Conservation (phyloP, 2,888 invertebrate genomes). For the Theristus sp. region DNA sequence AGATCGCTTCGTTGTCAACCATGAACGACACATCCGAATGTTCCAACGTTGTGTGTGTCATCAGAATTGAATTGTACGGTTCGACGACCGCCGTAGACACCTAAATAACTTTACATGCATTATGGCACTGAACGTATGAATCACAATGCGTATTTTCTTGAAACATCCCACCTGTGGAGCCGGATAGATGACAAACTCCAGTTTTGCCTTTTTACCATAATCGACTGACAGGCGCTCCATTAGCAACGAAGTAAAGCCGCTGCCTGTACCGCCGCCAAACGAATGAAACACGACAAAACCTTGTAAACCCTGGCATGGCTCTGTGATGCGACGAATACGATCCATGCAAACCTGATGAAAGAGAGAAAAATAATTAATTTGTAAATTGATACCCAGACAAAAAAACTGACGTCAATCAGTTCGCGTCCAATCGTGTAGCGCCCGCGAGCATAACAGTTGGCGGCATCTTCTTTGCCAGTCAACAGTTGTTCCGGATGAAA, state of each 20-base stretch:
- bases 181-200: conserved; percentile 75
- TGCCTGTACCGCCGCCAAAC: conserved; percentile 69
- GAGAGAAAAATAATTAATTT: background rate
- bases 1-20: conserved; percentile 46
- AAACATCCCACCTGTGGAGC: conserved; percentile 51
- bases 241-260: conserved; percentile 65
- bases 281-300: conserved; percentile 76
- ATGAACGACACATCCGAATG: conserved; percentile 93
- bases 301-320: conserved; percentile 51
- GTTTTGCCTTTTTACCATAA: conserved; percentile 66
- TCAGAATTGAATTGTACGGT: conserved; percentile 85
- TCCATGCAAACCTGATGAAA: conserved; percentile 37
- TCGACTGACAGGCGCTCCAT: conserved; percentile 66
- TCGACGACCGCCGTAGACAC: conserved; percentile 78
- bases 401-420: conserved; percentile 11
- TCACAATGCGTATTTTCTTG: background rate
- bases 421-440: conserved; percentile 32
- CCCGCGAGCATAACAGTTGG: conserved; percentile 58
- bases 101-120: conserved; percentile 24
- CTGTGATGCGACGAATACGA: conserved; percentile 52
- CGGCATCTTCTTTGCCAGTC: conserved; percentile 58
- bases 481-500: conserved; percentile 32
- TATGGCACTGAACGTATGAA: background rate
- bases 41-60: conserved; percentile 79
- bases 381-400: too few species aligned